Conservation (phyloP, 2,113 vertebrate genomes). For the Platycercus adscitus region DNA sequence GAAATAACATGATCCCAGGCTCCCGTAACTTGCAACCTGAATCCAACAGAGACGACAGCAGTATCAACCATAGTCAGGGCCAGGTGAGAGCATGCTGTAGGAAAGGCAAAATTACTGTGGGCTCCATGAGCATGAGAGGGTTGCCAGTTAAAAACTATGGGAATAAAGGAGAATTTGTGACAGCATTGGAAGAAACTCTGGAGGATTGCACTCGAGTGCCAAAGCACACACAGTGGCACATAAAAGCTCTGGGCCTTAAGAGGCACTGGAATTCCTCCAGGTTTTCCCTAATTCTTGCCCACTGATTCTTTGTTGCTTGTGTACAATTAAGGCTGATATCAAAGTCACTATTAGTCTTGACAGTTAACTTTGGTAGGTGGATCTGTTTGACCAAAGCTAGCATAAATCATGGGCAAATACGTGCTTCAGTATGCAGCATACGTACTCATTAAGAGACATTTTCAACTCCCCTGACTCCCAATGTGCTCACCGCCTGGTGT, state of each 20-base stretch:
- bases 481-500: neutral
- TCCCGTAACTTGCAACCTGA: neutral
- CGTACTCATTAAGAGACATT: neutral
- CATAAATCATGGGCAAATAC: neutral
- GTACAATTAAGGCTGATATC: neutral
- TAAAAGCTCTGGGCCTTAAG: neutral
- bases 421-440: neutral
- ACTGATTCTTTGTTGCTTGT: neutral
- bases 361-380: neutral
- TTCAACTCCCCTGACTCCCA: neutral
- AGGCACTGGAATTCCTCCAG: neutral
- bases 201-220: neutral
- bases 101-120: neutral
- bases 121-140: accelerated
- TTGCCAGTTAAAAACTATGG: neutral
- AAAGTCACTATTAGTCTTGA: neutral
- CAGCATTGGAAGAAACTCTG: neutral
- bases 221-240: neutral
- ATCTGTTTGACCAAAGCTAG: neutral
- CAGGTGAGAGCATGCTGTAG: neutral
- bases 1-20: neutral
- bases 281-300: neutral
- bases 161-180: neutral
- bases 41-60: neutral
- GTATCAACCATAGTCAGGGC: neutral